These are phyloP conservation scores for Eristalinus sepulchralis DNA, from an alignment of 2,888 invertebrate species.

Conservation along the genomic window DNA sequence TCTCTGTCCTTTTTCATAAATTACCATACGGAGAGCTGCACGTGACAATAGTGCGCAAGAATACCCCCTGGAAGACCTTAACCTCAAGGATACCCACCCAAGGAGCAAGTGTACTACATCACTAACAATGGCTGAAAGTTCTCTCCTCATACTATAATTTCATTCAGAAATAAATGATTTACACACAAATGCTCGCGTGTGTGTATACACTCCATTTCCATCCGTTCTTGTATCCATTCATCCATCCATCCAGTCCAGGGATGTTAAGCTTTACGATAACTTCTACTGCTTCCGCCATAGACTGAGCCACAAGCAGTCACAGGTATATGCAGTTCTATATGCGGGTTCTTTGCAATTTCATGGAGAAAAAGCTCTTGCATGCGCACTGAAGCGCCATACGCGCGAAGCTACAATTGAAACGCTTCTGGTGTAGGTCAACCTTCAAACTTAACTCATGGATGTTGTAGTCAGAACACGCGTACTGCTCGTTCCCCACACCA, in stretches of 20 bases:
- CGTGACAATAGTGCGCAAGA: slow-evolving; percentile 70
- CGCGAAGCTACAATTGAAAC: slow-evolving; percentile 52
- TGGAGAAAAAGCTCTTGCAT: slow-evolving; percentile 59
- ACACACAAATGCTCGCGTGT: slow-evolving; percentile 52
- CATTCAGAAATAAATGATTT: slow-evolving; percentile 71
- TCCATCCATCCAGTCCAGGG: slow-evolving; percentile 68
- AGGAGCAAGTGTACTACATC: slow-evolving; percentile 51
- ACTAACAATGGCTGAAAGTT: slow-evolving; percentile 50
- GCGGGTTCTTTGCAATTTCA: slow-evolving; percentile 47
- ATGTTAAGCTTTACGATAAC: slow-evolving; percentile 62
- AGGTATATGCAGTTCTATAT: background rate
- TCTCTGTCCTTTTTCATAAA: slow-evolving; percentile 26
- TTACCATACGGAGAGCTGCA: slow-evolving; percentile 41
- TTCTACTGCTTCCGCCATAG: slow-evolving; percentile 33
- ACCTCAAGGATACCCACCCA: slow-evolving; percentile 63
- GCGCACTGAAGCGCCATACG: slow-evolving; percentile 54
- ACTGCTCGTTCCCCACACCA: slow-evolving; percentile 1
- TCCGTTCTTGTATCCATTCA: slow-evolving; percentile 65
- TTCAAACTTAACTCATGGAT: slow-evolving; percentile 49
- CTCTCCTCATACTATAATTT: slow-evolving; percentile 68
- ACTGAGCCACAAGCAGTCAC: slow-evolving; percentile 2
- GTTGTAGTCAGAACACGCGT: slow-evolving; percentile 54
- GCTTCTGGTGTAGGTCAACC: slow-evolving; percentile 71
- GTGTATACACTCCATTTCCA: slow-evolving; percentile 19
- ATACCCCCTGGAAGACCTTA: slow-evolving; percentile 66